These are phyloP conservation scores for Orcinus orca DNA, from an alignment of 2,113 vertebrate species.

Conservation along the genomic window DNA sequence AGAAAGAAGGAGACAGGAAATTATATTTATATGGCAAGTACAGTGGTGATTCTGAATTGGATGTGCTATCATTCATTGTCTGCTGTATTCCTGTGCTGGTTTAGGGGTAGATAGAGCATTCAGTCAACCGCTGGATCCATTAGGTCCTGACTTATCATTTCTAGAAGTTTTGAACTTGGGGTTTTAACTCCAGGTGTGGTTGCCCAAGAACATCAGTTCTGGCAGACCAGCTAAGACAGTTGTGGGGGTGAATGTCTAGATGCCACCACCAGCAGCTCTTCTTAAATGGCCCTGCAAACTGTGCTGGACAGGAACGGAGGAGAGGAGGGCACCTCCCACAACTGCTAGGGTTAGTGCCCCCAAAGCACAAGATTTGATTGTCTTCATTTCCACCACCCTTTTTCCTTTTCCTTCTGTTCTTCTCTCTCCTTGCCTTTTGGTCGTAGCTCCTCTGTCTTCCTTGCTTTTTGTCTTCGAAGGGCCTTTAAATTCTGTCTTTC, in stretches of 20 bases:
- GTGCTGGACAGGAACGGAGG: background rate
- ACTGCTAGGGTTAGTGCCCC: no score
- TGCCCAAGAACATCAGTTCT: background rate
- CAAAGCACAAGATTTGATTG: background rate
- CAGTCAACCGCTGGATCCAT: background rate
- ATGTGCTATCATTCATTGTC: background rate
- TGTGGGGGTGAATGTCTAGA: background rate
- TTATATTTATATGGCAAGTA: background rate
- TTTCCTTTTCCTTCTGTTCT: background rate
- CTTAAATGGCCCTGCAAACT: background rate
- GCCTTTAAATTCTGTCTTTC: background rate
- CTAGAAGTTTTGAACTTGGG: background rate
- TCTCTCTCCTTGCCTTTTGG: background rate
- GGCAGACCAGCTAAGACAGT: background rate
- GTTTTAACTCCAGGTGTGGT: background rate
- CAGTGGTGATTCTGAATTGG: background rate
- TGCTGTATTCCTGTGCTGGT: background rate
- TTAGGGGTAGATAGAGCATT: background rate
- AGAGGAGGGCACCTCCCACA: background rate
- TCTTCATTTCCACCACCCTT: background rate
- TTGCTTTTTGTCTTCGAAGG: background rate
- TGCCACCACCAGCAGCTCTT: background rate
- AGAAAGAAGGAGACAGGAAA: background rate
- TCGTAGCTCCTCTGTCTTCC: background rate
- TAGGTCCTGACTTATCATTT: background rate